Percentiles rank a stretch among this genome's conserved stretches.
phyloP scores from a whole-genome alignment of 2,797 vertebrate species.

The Cossypha dichroa region DNA sequence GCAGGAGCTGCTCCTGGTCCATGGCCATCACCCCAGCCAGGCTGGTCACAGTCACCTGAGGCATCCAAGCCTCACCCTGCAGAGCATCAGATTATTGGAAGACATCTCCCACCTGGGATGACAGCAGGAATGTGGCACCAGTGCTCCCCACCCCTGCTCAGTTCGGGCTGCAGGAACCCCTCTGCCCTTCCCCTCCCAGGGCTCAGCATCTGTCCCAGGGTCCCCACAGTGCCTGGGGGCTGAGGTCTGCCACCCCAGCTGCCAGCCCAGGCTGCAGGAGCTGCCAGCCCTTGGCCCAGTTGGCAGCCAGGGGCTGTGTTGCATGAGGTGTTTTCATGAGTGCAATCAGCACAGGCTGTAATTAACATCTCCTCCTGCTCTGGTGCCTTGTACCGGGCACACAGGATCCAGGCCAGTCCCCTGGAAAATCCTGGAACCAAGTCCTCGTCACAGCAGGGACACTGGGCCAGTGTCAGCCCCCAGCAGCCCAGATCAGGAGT shows the following conservation, averaged over 20 bases:
- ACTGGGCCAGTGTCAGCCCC: not conserved
- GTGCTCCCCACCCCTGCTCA: not conserved
- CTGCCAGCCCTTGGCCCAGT: not conserved
- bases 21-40: too few species aligned
- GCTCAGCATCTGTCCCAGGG: not conserved
- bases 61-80: not conserved
- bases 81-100: not conserved
- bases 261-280: not conserved
- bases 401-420: not conserved
- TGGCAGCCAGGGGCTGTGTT: not conserved
- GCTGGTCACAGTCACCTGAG: not conserved
- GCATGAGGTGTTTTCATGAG: not conserved
- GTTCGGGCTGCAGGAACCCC: fast-evolving
- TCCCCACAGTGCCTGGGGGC: not conserved
- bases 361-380: constrained; percentile 1
- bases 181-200: not conserved
- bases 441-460: not conserved
- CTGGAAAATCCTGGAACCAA: not conserved
- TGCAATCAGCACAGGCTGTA: not conserved
- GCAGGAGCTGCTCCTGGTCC: not conserved
- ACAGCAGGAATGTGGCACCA: fast-evolving
- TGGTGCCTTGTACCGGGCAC: not conserved
- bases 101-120: not conserved
- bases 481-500: not conserved
- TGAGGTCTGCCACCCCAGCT: not conserved